Conservation (phyloP, 2,888 invertebrate genomes). For the Andrena chrysosceles region DNA sequence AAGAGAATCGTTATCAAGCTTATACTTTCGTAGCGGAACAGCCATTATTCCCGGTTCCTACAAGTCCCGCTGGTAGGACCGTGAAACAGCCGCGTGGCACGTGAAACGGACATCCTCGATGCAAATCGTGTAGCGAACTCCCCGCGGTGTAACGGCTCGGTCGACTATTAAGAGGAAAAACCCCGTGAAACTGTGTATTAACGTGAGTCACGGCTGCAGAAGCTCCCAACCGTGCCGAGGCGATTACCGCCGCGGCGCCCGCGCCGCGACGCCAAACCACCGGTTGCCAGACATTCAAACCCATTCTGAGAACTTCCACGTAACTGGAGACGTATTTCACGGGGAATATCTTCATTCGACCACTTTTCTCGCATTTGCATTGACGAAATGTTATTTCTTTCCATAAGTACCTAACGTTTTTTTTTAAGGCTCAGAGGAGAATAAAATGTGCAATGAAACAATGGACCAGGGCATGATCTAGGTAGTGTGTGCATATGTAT, state of each 20-base stretch:
- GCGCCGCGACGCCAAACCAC: conserved; percentile 28
- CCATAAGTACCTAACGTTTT: not conserved
- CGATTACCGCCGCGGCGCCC: conserved; percentile 21
- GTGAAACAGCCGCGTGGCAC: conserved; percentile 60
- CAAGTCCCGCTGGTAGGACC: conserved; percentile 22
- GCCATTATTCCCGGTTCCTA: conserved; percentile 18
- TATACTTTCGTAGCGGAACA: conserved; percentile 24
- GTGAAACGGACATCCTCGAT: conserved; percentile 63
- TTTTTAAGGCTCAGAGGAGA: too few relatives aligned
- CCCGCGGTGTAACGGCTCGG: conserved; percentile 23
- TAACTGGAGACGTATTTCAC: not conserved
- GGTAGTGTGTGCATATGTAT: too few relatives aligned
- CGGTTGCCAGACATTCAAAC: conserved; percentile 34
- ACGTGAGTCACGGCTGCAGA: conserved; percentile 28
- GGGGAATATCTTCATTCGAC: conserved; percentile 66
- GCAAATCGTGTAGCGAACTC: conserved; percentile 62
- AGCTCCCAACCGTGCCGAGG: conserved; percentile 14
- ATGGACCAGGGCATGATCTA: too few relatives aligned
- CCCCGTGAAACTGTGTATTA: conserved; percentile 54
- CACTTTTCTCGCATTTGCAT: conserved; percentile 7
- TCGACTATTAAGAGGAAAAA: conserved; percentile 57
- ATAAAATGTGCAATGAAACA: too few relatives aligned
- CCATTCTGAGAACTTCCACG: conserved; percentile 31
- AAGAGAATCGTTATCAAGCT: conserved; percentile 6
- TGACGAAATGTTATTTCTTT: not conserved